Evolutionary conservation across 2,113 vertebrate species (phyloP), one percentile per base, ranked within the genome.

Genomic region (Circaetus gallicus): DNA sequence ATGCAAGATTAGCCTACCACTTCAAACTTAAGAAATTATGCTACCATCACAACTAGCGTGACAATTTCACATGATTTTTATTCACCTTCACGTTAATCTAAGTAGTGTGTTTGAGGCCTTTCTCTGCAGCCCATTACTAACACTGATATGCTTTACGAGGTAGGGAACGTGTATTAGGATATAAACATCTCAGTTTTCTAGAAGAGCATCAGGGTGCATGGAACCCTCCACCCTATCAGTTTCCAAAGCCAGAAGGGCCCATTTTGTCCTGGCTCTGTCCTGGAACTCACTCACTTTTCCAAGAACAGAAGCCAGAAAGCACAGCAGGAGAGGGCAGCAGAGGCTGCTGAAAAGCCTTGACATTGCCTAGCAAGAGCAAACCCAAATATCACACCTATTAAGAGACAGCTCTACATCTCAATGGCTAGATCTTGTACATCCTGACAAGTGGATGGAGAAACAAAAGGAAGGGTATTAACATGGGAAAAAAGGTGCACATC

Each of bases 291-390:
- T 86, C 56, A 16, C 19, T 95, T n/a, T 40, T 82, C 61, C 89
- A 90, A 50, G 66, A 83, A 47, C 24, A 71, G 32, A 67, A 86
- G 71, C 11, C 92, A 96, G 72, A 74, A 77, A 80, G 80, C 90
- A 93, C 84, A 97, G 95, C 97, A 97, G 95, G 95, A 96, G 94
- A 97, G 97, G 94, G 96, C 97, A 97, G 96, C 89, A 95, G 93
- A 97, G 91, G 70, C 95, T 95, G 77, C 81, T 72, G 58, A 53
- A 53, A 89, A 77, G 80, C 52, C 85, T 92, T 49, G 40, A 56
- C 12, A 28, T 13, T 5, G 13, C 22, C 53, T 10, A 58, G 58
- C 79, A 81, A 58, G 22, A 77, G 50, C n/a, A 88, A 93, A 38
- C 8, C 31, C 69, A 65, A 61, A 19, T 29, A 61, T 20, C 36